Base-by-base conservation (phyloP, 2,113 vertebrate species). In the Oceanodroma tethys region DNA sequence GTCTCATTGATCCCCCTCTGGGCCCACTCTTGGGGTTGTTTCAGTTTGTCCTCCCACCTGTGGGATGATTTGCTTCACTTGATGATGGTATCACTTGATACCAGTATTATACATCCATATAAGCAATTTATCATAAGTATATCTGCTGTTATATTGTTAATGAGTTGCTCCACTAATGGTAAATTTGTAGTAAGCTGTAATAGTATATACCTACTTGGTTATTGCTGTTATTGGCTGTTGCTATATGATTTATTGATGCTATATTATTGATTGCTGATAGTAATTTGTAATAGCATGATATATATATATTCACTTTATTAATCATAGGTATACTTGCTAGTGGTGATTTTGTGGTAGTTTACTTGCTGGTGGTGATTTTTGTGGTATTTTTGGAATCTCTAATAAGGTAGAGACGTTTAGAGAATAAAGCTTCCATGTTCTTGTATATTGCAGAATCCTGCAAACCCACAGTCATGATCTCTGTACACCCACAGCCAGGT, bases 331-430 rank as follows among this genome's bases (percentile, higher is more conserved):
- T 8, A 47, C 7, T 52, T n/a, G 32, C 22, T 60, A 71, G 42
- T 25, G n/a, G 53, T 83, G 45, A 38, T 88, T 60, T 79, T 65
- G 62, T 76, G 36, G 11, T 58, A 63, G 26, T 70, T 73, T 76
- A 48, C 55, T 73, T 45, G 40, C 27, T 81, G 27, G 34, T 40
- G 53, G 58, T 91, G 59, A 62, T 38, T 74, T 96, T 66, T 71
- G 60, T 71, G 47, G n/a, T 59, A 50, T 63, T 88, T 95, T 80
- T 81, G 38, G 13, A 63, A 88, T 75, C 86, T 79, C 42, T 75
- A 63, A 67, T 88, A 75, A 94, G 48, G 71, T 59, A 86, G 86
- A 80, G 56, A 94, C 90, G 32, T 94, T 90, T 55, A 90, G 53
- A 65, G 83, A 47, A 75, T 73, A 75, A 94, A 92, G 34, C 23